A percentile compares a stretch with the other conserved stretches of the same genome.
Conservation (phyloP, 2,113 vertebrate genomes). For the Etheostoma spectabile region DNA sequence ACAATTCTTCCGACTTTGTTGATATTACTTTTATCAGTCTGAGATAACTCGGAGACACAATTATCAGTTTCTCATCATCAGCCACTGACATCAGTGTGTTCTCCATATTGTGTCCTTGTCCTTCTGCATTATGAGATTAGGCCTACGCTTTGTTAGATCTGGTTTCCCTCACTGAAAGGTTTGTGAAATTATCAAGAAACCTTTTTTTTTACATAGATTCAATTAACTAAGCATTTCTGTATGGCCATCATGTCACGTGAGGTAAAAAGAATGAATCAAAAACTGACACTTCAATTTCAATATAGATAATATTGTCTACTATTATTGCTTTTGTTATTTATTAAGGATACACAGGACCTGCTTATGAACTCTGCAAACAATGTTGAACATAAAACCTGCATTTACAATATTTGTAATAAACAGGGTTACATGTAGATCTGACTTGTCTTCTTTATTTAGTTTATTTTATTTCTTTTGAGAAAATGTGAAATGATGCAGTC, state of each 20-base stretch:
- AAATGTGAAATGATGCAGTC: not conserved
- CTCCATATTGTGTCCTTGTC: constrained; percentile 10
- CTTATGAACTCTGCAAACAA: constrained; percentile 12
- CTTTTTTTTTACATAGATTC: not conserved
- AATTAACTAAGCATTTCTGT: not conserved
- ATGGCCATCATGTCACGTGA: not conserved
- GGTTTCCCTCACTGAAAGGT: not conserved
- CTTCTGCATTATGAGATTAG: not conserved
- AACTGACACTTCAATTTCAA: not conserved
- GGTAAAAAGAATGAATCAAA: not conserved
- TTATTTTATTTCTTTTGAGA: not conserved
- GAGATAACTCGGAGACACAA: constrained; percentile 23
- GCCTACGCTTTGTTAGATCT: not conserved
- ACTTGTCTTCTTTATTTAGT: not conserved
- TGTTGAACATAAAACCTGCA: constrained; percentile 23
- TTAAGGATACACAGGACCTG: not conserved
- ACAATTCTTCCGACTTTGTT: constrained; percentile 1
- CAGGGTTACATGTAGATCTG: constrained; percentile 21
- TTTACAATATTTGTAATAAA: constrained; percentile 74
- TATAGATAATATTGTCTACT: not conserved
- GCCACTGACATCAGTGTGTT: constrained; percentile 1
- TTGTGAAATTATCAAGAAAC: not conserved
- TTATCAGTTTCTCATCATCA: constrained; percentile 2
- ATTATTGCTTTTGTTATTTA: constrained; percentile 20
- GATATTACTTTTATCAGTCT: constrained; percentile 5